phyloP scores from a whole-genome alignment of 2,888 invertebrate genomes.

The Lepidonotus clava region DNA sequence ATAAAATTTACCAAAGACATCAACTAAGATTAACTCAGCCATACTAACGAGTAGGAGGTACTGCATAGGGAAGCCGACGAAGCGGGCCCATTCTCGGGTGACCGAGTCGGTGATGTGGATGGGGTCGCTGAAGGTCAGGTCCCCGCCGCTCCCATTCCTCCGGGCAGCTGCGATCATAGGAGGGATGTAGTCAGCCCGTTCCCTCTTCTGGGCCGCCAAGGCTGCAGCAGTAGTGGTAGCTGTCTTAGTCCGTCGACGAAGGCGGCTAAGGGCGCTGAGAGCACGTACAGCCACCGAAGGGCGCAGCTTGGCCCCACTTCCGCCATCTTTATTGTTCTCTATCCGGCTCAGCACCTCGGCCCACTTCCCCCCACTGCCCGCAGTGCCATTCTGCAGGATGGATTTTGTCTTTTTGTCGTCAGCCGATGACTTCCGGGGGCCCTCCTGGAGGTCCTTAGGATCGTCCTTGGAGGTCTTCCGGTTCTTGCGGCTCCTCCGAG shows the following conservation, averaged over 20 bases:
- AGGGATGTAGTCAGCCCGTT: slow-evolving; percentile 11
- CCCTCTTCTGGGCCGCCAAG: background rate
- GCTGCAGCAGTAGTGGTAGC: background rate
- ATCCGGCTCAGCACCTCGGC: too few relatives aligned
- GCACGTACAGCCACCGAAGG: slow-evolving; percentile 10
- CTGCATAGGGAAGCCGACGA: slow-evolving; percentile 59
- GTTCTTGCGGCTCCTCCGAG: too few relatives aligned
- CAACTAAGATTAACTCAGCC: too few relatives aligned
- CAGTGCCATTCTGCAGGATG: too few relatives aligned
- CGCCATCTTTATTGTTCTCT: too few relatives aligned
- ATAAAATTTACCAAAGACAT: too few relatives aligned
- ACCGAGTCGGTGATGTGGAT: slow-evolving; percentile 41
- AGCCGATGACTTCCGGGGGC: too few relatives aligned
- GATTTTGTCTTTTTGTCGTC: too few relatives aligned
- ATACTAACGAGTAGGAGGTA: slow-evolving; percentile 57
- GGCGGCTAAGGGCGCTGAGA: background rate
- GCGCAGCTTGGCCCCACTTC: too few relatives aligned
- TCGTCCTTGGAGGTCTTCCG: too few relatives aligned
- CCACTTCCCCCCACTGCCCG: too few relatives aligned
- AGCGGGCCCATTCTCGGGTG: slow-evolving; percentile 55
- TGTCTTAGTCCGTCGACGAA: background rate
- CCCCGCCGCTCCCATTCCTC: background rate
- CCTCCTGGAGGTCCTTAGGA: too few relatives aligned
- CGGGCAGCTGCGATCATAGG: background rate
- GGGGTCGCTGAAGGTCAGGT: background rate